Evolutionary conservation across 2,888 invertebrate genomes (phyloP).

Genomic region (Mantis religiosa): DNA sequence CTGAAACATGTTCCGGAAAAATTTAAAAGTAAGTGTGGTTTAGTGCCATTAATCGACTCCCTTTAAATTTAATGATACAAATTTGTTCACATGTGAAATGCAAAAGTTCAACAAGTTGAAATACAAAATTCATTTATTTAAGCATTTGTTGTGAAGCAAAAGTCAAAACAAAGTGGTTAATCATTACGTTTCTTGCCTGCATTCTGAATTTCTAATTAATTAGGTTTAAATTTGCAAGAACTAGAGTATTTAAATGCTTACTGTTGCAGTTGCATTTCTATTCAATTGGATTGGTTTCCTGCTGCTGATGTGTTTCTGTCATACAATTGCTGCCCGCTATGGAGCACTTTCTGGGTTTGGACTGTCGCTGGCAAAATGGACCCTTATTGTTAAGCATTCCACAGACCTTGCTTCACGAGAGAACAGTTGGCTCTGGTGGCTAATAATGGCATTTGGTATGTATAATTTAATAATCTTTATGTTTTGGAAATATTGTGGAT

Average conservation of each 20-base stretch:
- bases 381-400: conserved; percentile 87
- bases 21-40: no score
- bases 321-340: conserved; percentile 88
- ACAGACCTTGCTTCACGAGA: conserved; percentile 82
- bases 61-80: no score
- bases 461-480: neutral
- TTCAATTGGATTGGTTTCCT: conserved; percentile 96
- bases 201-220: no score
- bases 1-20: no score
- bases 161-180: no score
- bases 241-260: neutral
- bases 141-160: no score
- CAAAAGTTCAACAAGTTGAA: no score
- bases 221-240: neutral
- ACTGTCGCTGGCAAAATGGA: conserved; percentile 91
- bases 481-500: no score
- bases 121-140: no score
- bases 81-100: no score
- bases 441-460: conserved; percentile 85
- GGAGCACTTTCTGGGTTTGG: conserved; percentile 91
- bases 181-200: no score
- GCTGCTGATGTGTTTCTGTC: conserved; percentile 87
- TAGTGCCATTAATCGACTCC: no score
- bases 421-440: conserved; percentile 90
- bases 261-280: conserved; percentile 77